phyloP scores from a whole-genome alignment of 2,888 invertebrate genomes.

The Cosmia pyralina region DNA sequence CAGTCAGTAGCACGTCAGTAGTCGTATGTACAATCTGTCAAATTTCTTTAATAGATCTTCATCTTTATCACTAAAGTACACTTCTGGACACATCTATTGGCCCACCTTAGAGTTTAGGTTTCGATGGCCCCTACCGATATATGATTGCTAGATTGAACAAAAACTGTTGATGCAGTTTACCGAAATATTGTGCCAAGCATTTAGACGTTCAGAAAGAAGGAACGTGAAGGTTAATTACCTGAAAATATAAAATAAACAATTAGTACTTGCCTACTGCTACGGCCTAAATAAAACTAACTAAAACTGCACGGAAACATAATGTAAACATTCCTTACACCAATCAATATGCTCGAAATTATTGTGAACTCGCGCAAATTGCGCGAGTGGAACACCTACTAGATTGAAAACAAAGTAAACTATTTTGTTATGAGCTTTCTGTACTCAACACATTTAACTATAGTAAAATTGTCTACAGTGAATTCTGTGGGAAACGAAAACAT shows the following conservation, averaged over 20 bases:
- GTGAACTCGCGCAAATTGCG: slow-evolving; percentile 50
- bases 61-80: no score
- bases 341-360: slow-evolving; percentile 59
- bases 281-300: slow-evolving; percentile 55
- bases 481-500: slow-evolving; percentile 19
- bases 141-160: no score
- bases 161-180: no score
- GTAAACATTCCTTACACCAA: slow-evolving; percentile 65
- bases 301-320: slow-evolving; percentile 63
- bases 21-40: no score
- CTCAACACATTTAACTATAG: slow-evolving; percentile 12
- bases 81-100: no score
- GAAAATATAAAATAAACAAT: slow-evolving; percentile 86
- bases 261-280: slow-evolving; percentile 67
- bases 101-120: no score
- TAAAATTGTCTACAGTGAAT: slow-evolving; percentile 13
- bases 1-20: no score
- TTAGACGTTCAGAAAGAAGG: slow-evolving; percentile 82
- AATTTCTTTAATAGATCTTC: no score
- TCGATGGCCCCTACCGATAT: no score
- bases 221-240: slow-evolving; percentile 89
- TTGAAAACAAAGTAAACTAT: slow-evolving; percentile 26
- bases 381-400: slow-evolving; percentile 25
- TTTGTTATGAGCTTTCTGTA: slow-evolving; percentile 9
- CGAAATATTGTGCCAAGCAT: slow-evolving; percentile 86